Conservation (phyloP, 2,888 invertebrate species). For the Oligia strigilis region DNA sequence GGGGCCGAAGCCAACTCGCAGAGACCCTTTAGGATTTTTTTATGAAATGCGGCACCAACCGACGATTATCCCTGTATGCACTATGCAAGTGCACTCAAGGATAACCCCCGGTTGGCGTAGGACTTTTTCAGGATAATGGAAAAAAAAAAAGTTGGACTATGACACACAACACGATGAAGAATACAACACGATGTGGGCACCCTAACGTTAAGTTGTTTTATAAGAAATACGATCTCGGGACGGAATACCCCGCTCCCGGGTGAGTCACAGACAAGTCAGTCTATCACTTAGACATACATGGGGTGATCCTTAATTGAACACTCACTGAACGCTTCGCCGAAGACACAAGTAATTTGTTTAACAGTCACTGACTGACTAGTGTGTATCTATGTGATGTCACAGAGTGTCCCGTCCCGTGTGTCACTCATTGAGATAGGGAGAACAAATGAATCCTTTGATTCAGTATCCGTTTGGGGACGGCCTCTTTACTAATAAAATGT, state of each 20-base stretch:
- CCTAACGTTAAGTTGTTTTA: not conserved
- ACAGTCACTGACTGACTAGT: not conserved
- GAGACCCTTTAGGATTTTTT: too few relatives aligned
- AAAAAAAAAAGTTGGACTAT: too few relatives aligned
- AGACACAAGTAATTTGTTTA: not conserved
- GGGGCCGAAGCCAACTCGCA: too few relatives aligned
- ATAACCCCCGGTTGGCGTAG: too few relatives aligned
- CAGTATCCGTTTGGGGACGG: not conserved
- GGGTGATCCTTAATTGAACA: constrained; percentile 10
- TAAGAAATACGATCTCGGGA: not conserved
- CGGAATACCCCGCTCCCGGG: not conserved
- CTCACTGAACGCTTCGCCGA: constrained; percentile 32
- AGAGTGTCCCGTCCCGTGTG: not conserved
- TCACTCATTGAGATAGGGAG: constrained; percentile 12
- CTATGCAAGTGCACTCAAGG: too few relatives aligned
- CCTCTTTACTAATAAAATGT: not conserved
- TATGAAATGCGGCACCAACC: too few relatives aligned
- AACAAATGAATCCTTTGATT: constrained; percentile 11
- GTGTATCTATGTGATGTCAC: constrained; percentile 10
- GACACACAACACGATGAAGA: too few relatives aligned
- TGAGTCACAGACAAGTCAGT: constrained; percentile 19
- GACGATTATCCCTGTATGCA: too few relatives aligned
- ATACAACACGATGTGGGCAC: constrained; percentile 5
- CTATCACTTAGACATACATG: not conserved
- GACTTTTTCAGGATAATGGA: too few relatives aligned